Evolutionary conservation across 2,797 vertebrate genomes (phyloP), one percentile per base, ranked within the genome.

Genomic region (Pseudochromis fuscus): DNA sequence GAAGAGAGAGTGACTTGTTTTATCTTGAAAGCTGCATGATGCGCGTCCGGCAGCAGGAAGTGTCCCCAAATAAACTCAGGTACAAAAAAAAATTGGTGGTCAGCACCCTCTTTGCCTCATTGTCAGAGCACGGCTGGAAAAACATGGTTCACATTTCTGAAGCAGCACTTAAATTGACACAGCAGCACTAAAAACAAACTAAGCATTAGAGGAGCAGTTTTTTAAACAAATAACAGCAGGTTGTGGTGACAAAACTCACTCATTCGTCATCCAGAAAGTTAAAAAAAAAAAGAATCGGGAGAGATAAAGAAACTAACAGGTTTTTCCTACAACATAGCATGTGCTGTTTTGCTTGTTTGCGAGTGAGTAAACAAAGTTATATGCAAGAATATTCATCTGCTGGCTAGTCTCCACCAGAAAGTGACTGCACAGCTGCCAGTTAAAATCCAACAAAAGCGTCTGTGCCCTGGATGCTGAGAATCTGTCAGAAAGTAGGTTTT

Each of bases 81-180:
- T 64, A 56, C 77, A 35, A 33, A n/a, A n/a, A n/a, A n/a, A n/a
- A 44, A 85, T 75, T 72, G 72, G 38, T 51, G 72, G 30, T 79
- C 44, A 52, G 53, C 25, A 37, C 19, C 61, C 18, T 69, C 56
- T 67, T 58, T 18, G 2, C 50, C 38, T 18, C 35, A 1, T 55
- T 18, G 1, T 59, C 53, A 56, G 38, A 33, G 70, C 49, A 25
- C 13, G 16, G 37, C 19, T 48, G 27, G 55, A 56, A 45, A 25
- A 18, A 53, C 45, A 15, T 13, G 33, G 30, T 72, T 31, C 40
- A 18, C 38, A 48, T 77, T 66, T 67, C 42, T 60, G 50, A 28
- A 58, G 57, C 28, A 62, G 57, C 12, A 61, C 50, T 75, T 58
- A 30, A 50, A 61, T 6, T 23, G 38, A 53, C 28, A 66, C 67